Evolutionary conservation across 2,888 invertebrate genomes (phyloP), one percentile per base, ranked within the genome.

Genomic region (Patella depressa): DNA sequence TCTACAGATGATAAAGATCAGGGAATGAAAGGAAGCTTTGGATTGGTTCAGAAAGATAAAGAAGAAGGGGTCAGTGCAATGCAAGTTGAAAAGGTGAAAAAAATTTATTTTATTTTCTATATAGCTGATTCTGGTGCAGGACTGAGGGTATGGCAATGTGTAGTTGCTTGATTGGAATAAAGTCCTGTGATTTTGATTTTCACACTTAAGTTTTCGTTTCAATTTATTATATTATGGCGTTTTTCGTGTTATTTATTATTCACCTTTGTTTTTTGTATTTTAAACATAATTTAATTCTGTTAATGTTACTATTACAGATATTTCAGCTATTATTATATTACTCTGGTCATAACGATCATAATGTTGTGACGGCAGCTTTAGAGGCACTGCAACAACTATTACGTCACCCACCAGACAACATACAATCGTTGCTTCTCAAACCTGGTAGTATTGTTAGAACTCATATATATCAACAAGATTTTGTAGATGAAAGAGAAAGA

Each of bases 361-460:
- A 97, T 91, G 94, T 97, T 78, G 95, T 96, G 85, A 97, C 97
- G 89, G 95, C 96, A 1, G 94, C 97, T 24, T 93, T 98, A 89
- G 98, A 98, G 87, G 91, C 93, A 2, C 92, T 96, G 53, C 94
- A 94, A 34, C 94, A 94, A 73, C 88, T 96, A 3, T 88, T 96
- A 9, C 92, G 93, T 84, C 92, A 92, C 87, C 93, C 90, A 83
- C 93, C 93, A 53, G 92, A 93, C 0, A 92, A 92, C 0, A 92
- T 95, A 55, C 92, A 93, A 75, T 89, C 91, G 2, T 92, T 93
- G 1, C 89, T 96, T 19, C 86, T 94, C 34, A 93, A 93, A 69
- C 86, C 91, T 11, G 90, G 91, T 74, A 94, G 86, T 59, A 87
- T 90, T 53, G 82, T 79, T n/a, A 83, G 83, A 55, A 87, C 89